phyloP scores from a whole-genome alignment of 30 jellyfish, hydroid and myxozoan species.

The Aurelia sp. region DNA sequence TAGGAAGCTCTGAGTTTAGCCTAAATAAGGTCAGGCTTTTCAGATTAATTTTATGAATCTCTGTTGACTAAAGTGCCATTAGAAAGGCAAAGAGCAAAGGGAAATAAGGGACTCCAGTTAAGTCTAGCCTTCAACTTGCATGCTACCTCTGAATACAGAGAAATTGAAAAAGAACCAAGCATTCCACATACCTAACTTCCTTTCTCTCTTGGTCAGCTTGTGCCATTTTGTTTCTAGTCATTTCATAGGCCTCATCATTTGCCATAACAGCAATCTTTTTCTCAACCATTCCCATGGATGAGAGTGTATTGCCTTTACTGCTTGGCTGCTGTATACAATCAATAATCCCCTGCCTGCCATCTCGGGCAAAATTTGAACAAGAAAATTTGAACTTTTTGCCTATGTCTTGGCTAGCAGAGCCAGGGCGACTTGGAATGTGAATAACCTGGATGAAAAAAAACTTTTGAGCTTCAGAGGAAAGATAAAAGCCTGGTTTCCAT shows the following conservation, averaged over 20 bases:
- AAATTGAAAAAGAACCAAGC: too few species aligned
- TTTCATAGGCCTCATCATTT: constrained; percentile 94
- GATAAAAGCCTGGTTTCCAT: too few species aligned
- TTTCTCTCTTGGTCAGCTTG: constrained; percentile 98
- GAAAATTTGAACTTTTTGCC: constrained; percentile 86
- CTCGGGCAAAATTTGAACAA: constrained; percentile 72
- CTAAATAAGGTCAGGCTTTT: too few species aligned
- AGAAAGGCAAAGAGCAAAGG: too few species aligned
- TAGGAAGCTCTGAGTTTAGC: too few species aligned
- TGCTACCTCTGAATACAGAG: too few species aligned
- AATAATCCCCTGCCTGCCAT: constrained; percentile 82
- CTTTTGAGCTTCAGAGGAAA: too few species aligned
- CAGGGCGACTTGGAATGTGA: constrained; percentile 89
- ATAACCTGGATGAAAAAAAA: constrained; percentile 47
- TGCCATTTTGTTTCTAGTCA: constrained; percentile 95
- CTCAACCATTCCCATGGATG: constrained; percentile 76
- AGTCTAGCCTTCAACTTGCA: too few species aligned
- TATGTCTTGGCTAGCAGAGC: constrained; percentile 87
- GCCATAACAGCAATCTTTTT: constrained; percentile 85
- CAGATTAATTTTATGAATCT: too few species aligned
- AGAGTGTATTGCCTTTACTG: constrained; percentile 31
- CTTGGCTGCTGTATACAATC: constrained; percentile 90
- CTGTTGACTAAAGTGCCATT: too few species aligned
- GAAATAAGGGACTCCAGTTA: too few species aligned
- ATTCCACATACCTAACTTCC: constrained; percentile 81